These are phyloP conservation scores for Hydrotaea diabolus DNA, from an alignment of 2,888 invertebrate species.

Conservation along the genomic window DNA sequence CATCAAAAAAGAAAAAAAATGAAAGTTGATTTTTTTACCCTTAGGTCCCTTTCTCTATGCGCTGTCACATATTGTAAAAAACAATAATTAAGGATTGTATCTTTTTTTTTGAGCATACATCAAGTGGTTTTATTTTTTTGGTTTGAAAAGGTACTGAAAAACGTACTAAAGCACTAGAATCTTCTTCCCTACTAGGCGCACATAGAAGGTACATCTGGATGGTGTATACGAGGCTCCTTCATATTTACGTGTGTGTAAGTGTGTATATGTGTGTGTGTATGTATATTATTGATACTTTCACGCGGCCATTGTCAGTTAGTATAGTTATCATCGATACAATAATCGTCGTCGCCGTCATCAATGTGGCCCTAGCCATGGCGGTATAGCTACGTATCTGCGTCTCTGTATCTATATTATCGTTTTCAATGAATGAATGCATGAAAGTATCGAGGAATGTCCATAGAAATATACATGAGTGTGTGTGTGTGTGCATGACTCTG, in stretches of 20 bases:
- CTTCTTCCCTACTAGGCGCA: too few species aligned
- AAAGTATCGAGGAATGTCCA: not conserved
- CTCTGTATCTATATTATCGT: slow-evolving; percentile 27
- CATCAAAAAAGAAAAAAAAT: too few species aligned
- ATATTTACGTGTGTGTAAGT: not conserved
- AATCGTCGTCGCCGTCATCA: slow-evolving; percentile 18
- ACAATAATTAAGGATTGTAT: too few species aligned
- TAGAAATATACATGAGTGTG: not conserved
- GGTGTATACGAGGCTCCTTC: not conserved
- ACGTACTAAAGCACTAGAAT: too few species aligned
- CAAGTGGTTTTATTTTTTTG: too few species aligned
- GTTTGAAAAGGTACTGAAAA: too few species aligned
- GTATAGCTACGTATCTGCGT: slow-evolving; percentile 16
- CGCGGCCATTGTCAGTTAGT: slow-evolving; percentile 53
- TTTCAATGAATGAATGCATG: slow-evolving; percentile 23
- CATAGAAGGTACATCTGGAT: too few species aligned
- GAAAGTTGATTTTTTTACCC: too few species aligned
- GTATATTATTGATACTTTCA: slow-evolving; percentile 52
- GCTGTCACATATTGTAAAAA: too few species aligned
- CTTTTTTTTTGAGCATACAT: too few species aligned
- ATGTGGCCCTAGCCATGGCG: not conserved
- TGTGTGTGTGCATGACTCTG: not conserved
- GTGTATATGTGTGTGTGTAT: not conserved
- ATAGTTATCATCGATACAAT: slow-evolving; percentile 35
- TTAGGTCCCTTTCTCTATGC: too few species aligned